Evolutionary conservation across 2,888 invertebrate genomes (phyloP).

Genomic region (Polyploca ridens): DNA sequence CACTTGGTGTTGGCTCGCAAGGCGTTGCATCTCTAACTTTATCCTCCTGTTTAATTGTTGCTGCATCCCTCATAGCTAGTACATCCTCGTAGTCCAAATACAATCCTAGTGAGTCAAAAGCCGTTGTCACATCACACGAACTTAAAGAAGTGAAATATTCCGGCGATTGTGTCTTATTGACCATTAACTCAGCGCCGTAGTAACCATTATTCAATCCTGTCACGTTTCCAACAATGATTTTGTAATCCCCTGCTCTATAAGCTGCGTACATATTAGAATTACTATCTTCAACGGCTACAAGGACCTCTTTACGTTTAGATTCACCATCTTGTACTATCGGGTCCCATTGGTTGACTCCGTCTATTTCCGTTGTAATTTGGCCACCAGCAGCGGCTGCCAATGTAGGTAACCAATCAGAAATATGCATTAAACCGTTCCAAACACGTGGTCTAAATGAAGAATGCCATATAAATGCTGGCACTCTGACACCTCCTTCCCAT

Average conservation of each 20-base stretch:
- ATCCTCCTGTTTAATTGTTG: conserved; percentile 64
- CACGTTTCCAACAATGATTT: conserved; percentile 85
- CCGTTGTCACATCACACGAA: conserved; percentile 57
- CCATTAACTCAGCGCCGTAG: conserved; percentile 65
- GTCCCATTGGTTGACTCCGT: conserved; percentile 89
- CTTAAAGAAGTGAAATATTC: conserved; percentile 62
- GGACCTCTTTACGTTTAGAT: conserved; percentile 81
- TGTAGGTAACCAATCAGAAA: conserved; percentile 94
- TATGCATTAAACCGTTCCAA: conserved; percentile 87
- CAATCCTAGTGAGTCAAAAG: conserved; percentile 61
- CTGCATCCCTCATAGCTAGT: conserved; percentile 53
- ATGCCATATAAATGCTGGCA: conserved; percentile 89
- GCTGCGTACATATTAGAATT: conserved; percentile 80
- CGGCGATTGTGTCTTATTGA: conserved; percentile 57
- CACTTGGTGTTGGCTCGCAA: conserved; percentile 69
- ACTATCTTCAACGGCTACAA: conserved; percentile 85
- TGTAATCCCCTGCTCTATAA: conserved; percentile 85
- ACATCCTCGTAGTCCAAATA: conserved; percentile 58
- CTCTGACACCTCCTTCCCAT: conserved; percentile 94
- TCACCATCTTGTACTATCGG: conserved; percentile 77
- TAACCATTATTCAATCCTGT: conserved; percentile 66
- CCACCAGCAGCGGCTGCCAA: conserved; percentile 75
- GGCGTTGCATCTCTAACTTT: conserved; percentile 56
- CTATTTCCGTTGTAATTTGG: conserved; percentile 69
- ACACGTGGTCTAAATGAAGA: conserved; percentile 85